Base-by-base conservation (phyloP, 2,797 vertebrate genomes). In the Odontamblyopus lacepedii region DNA sequence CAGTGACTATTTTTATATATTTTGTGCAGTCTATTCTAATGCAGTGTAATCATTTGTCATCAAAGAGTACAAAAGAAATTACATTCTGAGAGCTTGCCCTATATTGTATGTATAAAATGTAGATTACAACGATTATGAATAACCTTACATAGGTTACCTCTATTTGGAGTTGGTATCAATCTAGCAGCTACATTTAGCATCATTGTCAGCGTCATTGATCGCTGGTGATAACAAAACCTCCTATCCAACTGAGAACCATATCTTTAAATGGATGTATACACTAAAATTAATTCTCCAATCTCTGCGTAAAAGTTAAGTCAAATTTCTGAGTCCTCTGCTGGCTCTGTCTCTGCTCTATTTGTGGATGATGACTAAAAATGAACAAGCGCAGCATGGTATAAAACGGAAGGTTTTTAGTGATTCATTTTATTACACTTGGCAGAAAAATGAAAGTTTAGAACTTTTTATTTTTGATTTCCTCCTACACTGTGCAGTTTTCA, bases 321-420 rank as follows among this genome's bases (percentile, higher is more conserved):
- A 66, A 74, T 62, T 44, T 71, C 0, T 63, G 18, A 67, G 38
- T 61, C 16, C 56, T 75, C 55, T 35, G 68, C 19, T 19, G 66
- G 66, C 6, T 57, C 57, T 15, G 18, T 59, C 32, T 61, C 26
- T 59, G 48, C 73, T 65, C 30, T 70, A 57, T 73, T 3, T 56
- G 41, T 66, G 63, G 44, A 48, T 9, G 6, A 11, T 15, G 6
- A 29, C 63, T 32, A 67, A 55, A 67, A 67, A 67, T 53, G 27
- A 7, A 67, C 27, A 30, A 30, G 53, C 8, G 7, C 48, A 53
- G 51, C 38, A 53, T 30, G 2, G 8, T 38, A 15, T 71, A 51
- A 72, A 41, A 11, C 12, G 64, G 44, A 41, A 44, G 63, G 63
- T 27, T 41, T 64, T 64, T 44, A n/a, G 11, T 64, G 63, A 48